Percentiles rank a stretch among this genome's conserved stretches.
These are phyloP conservation scores for Oryctolagus cuniculus DNA, from an alignment of 2,113 vertebrate species.

Conservation along the genomic window DNA sequence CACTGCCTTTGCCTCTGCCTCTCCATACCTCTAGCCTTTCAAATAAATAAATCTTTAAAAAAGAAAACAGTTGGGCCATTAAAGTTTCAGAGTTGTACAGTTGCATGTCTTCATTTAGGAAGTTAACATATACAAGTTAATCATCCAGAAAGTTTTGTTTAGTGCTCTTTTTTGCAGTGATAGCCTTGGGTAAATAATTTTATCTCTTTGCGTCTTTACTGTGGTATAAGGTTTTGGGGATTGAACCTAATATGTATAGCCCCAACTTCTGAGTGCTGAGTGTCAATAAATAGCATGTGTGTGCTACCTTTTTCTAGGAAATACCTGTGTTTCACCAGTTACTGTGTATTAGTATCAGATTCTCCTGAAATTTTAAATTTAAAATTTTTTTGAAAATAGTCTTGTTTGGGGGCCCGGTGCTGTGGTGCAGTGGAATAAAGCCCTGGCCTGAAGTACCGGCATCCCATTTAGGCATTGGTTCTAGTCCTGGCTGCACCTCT, in stretches of 20 bases:
- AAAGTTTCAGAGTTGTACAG: neutral
- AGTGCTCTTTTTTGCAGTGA: neutral
- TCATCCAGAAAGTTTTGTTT: neutral
- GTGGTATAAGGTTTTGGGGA: neutral
- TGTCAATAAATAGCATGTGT: neutral
- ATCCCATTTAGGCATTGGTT: no score
- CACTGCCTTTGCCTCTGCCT: no score
- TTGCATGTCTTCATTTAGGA: neutral
- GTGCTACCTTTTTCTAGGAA: neutral
- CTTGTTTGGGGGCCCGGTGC: no score
- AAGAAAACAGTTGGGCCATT: neutral
- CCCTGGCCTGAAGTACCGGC: no score
- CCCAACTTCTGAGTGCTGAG: neutral
- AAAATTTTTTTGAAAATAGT: no score
- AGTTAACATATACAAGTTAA: neutral
- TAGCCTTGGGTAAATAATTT: neutral
- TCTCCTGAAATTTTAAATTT: neutral
- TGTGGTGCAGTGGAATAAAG: no score
- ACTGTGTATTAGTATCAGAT: neutral
- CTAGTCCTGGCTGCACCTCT: no score
- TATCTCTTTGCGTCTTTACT: neutral
- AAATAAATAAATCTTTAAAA: no score
- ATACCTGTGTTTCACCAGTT: neutral
- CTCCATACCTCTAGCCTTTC: no score
- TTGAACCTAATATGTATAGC: neutral